Percentiles rank a stretch among this genome's conserved stretches.
Conservation (phyloP, 64 coral and sea anemone genomes). For the Actinia equina region DNA sequence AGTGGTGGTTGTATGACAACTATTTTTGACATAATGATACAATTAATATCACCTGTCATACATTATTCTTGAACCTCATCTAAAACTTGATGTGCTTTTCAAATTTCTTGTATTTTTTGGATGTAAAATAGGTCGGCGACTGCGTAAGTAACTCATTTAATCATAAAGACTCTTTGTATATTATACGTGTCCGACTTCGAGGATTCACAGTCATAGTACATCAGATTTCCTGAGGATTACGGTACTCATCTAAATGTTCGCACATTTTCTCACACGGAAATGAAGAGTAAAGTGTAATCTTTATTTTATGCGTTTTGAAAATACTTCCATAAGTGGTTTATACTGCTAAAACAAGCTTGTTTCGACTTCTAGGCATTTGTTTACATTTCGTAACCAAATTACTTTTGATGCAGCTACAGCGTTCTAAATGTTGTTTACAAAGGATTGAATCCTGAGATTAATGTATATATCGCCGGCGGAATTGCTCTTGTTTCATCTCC, state of each 20-base stretch:
- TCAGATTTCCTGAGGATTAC: not conserved
- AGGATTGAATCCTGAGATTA: not conserved
- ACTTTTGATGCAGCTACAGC: not conserved
- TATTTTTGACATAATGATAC: not conserved
- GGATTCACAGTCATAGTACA: not conserved
- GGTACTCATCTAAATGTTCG: not conserved
- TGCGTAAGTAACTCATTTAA: not conserved
- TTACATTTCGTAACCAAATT: slow-evolving; percentile 2
- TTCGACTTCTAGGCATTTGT: not conserved
- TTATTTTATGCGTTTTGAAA: not conserved
- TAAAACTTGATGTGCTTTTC: not conserved
- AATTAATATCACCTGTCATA: not conserved
- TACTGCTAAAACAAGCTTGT: not conserved
- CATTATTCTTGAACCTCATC: not conserved
- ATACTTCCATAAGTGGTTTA: slow-evolving; percentile 1
- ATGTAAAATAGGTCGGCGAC: not conserved
- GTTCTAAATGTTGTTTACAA: not conserved
- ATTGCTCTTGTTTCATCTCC: not conserved
- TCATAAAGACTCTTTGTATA: no score
- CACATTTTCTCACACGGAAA: not conserved
- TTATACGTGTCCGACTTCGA: no score
- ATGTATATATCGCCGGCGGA: not conserved
- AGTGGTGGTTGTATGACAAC: not conserved
- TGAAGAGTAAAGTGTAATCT: not conserved
- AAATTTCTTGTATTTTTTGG: not conserved